Percentiles rank a stretch among this genome's conserved stretches.
These are phyloP conservation scores for Ceratotherium simum DNA, from an alignment of 2,113 vertebrate genomes.

Conservation along the genomic window DNA sequence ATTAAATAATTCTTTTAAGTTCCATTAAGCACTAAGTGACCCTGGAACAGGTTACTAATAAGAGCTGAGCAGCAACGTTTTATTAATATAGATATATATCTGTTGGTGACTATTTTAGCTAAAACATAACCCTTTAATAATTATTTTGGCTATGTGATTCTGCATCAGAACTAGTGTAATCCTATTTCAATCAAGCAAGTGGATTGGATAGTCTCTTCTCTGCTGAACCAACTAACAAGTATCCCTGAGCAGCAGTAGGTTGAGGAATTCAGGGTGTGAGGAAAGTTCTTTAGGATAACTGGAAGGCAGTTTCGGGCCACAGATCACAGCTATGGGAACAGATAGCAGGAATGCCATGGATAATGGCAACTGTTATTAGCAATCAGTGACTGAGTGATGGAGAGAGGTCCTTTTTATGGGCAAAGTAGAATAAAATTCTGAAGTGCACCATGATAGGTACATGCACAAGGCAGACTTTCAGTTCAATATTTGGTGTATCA, in stretches of 20 bases:
- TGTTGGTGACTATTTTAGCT: not conserved
- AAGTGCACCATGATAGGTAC: not conserved
- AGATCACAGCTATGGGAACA: not conserved
- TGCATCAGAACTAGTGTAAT: not conserved
- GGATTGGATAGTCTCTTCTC: not conserved
- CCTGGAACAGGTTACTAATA: not conserved
- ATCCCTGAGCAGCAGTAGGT: not conserved
- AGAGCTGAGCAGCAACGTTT: not conserved
- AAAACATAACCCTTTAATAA: not conserved
- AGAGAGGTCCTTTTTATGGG: not conserved
- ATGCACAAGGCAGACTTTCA: not conserved
- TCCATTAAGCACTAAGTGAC: not conserved
- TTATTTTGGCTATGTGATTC: not conserved
- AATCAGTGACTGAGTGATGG: not conserved
- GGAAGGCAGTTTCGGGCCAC: not conserved
- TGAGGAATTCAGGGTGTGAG: not conserved
- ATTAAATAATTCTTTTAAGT: not conserved
- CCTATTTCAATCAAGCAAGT: not conserved
- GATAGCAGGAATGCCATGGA: not conserved
- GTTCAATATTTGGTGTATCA: not conserved
- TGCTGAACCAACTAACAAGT: not conserved
- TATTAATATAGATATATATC: not conserved
- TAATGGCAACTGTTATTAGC: not conserved
- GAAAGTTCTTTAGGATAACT: not conserved
- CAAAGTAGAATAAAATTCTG: not conserved